A percentile compares a stretch with the other conserved stretches of the same genome.
Evolutionary conservation across 2,113 vertebrate species (phyloP).

Genomic region (Coreoperca whiteheadi): DNA sequence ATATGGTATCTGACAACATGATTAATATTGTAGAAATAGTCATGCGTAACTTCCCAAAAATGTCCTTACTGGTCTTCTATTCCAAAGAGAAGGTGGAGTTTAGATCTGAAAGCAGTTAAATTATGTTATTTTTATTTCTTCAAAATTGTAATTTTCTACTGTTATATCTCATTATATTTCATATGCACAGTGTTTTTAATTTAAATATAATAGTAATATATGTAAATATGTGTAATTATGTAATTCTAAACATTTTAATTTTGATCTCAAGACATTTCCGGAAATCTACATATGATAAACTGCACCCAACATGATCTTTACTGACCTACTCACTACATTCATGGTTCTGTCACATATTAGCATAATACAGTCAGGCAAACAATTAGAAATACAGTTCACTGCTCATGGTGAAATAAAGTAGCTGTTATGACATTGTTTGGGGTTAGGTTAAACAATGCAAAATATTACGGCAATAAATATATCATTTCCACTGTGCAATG

Average conservation of each 20-base stretch:
- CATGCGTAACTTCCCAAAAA: not conserved
- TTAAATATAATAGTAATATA: not conserved
- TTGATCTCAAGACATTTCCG: not conserved
- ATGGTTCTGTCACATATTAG: not conserved
- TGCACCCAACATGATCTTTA: not conserved
- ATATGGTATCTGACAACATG: no score
- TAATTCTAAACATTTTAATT: not conserved
- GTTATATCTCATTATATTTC: not conserved
- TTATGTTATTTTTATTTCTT: not conserved
- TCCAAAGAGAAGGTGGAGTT: not conserved
- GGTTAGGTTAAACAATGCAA: not conserved
- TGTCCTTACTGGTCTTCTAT: not conserved
- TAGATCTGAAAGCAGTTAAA: not conserved
- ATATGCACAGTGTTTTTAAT: not conserved
- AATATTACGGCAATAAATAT: constrained; percentile 27
- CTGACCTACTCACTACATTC: not conserved
- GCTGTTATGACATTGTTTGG: not conserved
- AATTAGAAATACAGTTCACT: not conserved
- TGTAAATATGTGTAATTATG: not conserved
- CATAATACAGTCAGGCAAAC: not conserved
- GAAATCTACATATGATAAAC: not conserved
- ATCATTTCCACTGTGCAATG: constrained; percentile 5
- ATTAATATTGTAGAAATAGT: not conserved
- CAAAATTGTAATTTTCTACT: not conserved
- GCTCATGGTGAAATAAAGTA: not conserved